phyloP scores from a whole-genome alignment of 2,113 vertebrate species.

The Aramus guarauna region DNA sequence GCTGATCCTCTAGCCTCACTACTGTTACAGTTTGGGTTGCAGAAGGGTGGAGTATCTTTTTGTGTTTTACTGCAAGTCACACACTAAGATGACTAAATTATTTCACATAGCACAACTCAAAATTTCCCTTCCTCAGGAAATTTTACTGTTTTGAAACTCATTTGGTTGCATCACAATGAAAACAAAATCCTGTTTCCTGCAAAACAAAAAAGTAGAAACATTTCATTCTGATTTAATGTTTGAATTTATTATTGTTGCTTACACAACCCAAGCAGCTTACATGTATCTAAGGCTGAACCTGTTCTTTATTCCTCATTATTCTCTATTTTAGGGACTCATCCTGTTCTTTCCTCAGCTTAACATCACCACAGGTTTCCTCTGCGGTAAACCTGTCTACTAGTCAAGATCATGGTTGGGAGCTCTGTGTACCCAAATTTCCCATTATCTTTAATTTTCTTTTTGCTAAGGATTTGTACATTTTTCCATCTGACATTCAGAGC shows the following conservation, averaged over 20 bases:
- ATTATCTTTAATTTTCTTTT: background rate
- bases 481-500: background rate
- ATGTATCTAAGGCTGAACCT: background rate
- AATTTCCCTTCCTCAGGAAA: background rate
- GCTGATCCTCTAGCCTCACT: background rate
- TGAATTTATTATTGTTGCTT: background rate
- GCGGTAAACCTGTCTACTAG: background rate
- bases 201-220: background rate
- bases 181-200: background rate
- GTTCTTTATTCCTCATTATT: background rate
- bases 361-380: background rate
- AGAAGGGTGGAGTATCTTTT: background rate
- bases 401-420: background rate
- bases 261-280: background rate
- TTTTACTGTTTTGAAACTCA: background rate
- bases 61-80: background rate
- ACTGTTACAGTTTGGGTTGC: background rate
- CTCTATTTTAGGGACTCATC: background rate
- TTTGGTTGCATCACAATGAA: background rate
- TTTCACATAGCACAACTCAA: background rate
- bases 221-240: background rate
- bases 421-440: background rate
- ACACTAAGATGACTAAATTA: background rate
- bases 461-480: background rate
- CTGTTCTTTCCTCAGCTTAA: background rate